Base-by-base conservation (phyloP, 2,113 vertebrate species). In the Hippocampus mohnikei region DNA sequence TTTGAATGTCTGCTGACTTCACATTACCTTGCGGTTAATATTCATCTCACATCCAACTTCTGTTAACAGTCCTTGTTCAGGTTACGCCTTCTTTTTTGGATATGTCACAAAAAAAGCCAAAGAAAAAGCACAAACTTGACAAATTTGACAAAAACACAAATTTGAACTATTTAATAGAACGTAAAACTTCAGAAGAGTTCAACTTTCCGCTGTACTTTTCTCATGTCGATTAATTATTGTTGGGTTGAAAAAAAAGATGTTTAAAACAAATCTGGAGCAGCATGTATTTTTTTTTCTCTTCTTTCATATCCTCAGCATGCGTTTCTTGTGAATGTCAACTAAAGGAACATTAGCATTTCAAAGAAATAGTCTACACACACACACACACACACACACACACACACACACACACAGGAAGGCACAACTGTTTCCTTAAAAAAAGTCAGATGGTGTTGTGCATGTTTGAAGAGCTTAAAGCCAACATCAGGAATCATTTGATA, bases 311-410 rank as follows among this genome's bases (percentile, higher is more conserved):
- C 58, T 60, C 27, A 60, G 27, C 27, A 2, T 60, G 58, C 33
- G 58, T 60, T 60, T 60, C 58, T 60, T 60, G 58, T 60, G 58
- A 60, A 60, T 60, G 58, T 60, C 58, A 60, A 60, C 58, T 33
- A 60, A 60, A 60, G 16, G 58, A 60, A 60, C 27, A 60, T 60
- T 60, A 60, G 27, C 58, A 60, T 60, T 60, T 60, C 58, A 60
- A 60, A 60, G 58, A 33, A 33, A 60, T 60, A 18, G 27, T 60
- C 55, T 5, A 27, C 23, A 33, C 27, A 60, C 5, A 33, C 25
- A 15, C 55, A 50, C 25, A 58, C 55, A 58, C n/a, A 27, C 12
- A 27, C 10, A 13, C 23, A 13, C 12, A 5, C 56, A 7, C 25
- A 7, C 12, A 0, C 27, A 18, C 56, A 8, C 58, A 33, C 25